A percentile compares a stretch with the other conserved stretches of the same genome.
Conservation (phyloP, 2,113 vertebrate genomes). For the Hymenochirus boettgeri region DNA sequence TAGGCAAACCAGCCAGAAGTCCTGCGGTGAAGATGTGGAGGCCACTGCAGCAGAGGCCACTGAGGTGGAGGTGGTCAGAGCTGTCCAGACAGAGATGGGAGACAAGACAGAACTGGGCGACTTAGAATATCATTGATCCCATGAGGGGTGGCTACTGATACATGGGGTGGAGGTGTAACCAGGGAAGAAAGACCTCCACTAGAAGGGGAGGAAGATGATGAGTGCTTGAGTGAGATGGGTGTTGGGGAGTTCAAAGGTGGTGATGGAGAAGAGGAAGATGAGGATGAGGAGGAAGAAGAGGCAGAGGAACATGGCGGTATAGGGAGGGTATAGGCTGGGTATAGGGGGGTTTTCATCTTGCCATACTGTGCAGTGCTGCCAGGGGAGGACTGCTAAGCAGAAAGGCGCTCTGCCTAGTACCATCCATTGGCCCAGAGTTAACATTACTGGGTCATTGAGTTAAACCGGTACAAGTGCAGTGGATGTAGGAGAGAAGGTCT, state of each 20-base stretch:
- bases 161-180: conserved; percentile 71
- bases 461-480: neutral
- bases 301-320: conserved; percentile 64
- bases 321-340: conserved; percentile 77
- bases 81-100: conserved; percentile 45
- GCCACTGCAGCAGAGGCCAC: conserved; percentile 72
- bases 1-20: conserved; percentile 78
- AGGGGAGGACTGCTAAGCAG: conserved; percentile 87
- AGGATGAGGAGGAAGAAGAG: conserved; percentile 71
- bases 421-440: conserved; percentile 94
- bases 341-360: conserved; percentile 86
- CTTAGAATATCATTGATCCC: conserved; percentile 96
- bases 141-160: conserved; percentile 83
- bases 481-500: too few species aligned
- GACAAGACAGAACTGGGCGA: conserved; percentile 64
- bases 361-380: conserved; percentile 91
- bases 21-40: conserved; percentile 64
- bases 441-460: conserved; percentile 72
- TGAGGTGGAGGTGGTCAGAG: conserved; percentile 58
- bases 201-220: conserved; percentile 55
- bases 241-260: conserved; percentile 78
- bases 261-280: conserved; percentile 75
- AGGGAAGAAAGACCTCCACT: conserved; percentile 72
- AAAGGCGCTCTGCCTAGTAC: conserved; percentile 87
- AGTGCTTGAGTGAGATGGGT: conserved; percentile 68